These are phyloP conservation scores for Setophaga coronata DNA, from an alignment of 2,113 vertebrate species.

Conservation along the genomic window DNA sequence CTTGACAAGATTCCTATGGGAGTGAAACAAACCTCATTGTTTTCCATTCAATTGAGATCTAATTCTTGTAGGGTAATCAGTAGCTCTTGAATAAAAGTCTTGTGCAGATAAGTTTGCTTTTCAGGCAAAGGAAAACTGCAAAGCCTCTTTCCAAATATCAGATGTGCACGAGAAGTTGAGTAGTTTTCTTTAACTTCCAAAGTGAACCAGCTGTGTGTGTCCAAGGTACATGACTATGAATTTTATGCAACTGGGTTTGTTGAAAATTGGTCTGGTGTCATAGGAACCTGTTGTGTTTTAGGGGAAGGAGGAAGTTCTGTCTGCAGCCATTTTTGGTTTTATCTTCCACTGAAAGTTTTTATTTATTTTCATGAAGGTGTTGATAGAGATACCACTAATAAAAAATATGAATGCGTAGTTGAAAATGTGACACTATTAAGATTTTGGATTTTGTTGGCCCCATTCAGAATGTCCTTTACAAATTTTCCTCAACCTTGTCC, in stretches of 20 bases:
- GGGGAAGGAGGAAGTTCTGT: background rate
- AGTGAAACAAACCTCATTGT: background rate
- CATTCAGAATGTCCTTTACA: background rate
- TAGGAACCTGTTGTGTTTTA: fast-evolving
- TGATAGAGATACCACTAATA: background rate
- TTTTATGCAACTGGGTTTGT: background rate
- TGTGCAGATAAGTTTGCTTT: background rate
- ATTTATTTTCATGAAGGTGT: background rate
- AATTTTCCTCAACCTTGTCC: background rate
- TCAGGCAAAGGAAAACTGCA: background rate
- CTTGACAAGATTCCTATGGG: background rate
- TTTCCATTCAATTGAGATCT: background rate
- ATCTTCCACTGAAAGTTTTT: background rate
- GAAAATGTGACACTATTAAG: background rate
- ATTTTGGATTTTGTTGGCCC: background rate
- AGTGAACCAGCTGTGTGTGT: fast-evolving
- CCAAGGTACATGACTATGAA: background rate
- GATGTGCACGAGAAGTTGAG: background rate
- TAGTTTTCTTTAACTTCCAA: background rate
- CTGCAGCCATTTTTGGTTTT: background rate
- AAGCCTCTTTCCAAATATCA: background rate
- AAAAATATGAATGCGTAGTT: background rate
- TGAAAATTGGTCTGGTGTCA: background rate
- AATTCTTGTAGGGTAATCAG: background rate
- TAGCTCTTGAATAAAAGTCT: background rate